Evolutionary conservation across 1,140 invertebrate species (phyloP).

Genomic region (Pogonognathellus flavescens): DNA sequence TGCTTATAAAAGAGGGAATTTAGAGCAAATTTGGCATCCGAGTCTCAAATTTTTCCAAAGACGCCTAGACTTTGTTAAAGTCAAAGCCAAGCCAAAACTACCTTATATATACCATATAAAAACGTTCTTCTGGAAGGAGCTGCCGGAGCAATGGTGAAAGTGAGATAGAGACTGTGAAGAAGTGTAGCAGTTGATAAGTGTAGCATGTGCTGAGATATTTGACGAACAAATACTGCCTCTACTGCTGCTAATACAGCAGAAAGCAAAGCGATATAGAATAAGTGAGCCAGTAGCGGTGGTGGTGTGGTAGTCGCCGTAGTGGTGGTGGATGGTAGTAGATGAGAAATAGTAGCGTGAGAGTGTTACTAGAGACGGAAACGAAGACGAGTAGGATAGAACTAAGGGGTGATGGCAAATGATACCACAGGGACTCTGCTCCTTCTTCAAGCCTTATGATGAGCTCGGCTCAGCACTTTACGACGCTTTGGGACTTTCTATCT

Average conservation of each 20-base stretch:
- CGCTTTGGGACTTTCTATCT: slow-evolving; percentile 57
- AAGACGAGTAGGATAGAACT: slow-evolving; percentile 49
- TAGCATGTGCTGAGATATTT: too few species aligned
- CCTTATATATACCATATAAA: too few species aligned
- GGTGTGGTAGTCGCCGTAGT: too few species aligned
- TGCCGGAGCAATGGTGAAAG: neutral
- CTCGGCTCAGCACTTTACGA: slow-evolving; percentile 64
- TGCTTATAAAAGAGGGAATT: slow-evolving; percentile 24
- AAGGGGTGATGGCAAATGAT: slow-evolving; percentile 63
- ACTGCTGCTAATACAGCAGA: too few species aligned
- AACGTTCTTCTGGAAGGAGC: neutral
- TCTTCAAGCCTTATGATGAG: slow-evolving; percentile 59
- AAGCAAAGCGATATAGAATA: too few species aligned
- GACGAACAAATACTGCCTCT: too few species aligned
- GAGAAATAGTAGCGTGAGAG: slow-evolving; percentile 10
- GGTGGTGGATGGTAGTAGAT: neutral
- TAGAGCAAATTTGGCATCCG: slow-evolving; percentile 43
- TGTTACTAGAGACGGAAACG: neutral
- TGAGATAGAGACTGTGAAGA: neutral
- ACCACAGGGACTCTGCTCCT: slow-evolving; percentile 57
- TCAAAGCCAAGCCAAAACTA: too few species aligned
- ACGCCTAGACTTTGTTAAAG: too few species aligned
- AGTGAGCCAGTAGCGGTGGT: neutral
- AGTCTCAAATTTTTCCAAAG: slow-evolving; percentile 32
- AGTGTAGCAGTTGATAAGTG: neutral